Evolutionary conservation across 2,113 vertebrate genomes (phyloP).

Genomic region (Atlantisia rogersi): DNA sequence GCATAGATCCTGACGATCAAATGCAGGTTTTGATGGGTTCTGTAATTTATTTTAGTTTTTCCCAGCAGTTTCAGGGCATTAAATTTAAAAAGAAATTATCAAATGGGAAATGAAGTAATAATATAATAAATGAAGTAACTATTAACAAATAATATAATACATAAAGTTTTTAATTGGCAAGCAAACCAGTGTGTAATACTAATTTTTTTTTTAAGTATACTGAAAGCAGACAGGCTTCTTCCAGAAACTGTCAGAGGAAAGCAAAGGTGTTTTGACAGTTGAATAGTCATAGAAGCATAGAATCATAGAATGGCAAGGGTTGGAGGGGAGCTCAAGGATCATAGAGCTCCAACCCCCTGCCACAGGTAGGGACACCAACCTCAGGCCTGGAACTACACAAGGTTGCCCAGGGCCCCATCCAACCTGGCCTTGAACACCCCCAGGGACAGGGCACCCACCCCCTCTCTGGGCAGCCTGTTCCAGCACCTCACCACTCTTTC

Average conservation of each 20-base stretch:
- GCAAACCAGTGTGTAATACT: background rate
- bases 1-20: background rate
- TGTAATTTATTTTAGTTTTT: background rate
- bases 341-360: no score
- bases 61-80: background rate
- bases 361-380: no score
- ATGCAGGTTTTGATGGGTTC: background rate
- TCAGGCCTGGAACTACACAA: no score
- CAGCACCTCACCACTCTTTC: no score
- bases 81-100: background rate
- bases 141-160: background rate
- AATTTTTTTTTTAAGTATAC: background rate
- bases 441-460: no score
- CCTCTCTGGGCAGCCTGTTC: no score
- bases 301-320: no score
- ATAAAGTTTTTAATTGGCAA: background rate
- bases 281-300: background rate
- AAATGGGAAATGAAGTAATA: background rate
- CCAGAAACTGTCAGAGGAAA: background rate
- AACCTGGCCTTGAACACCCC: no score
- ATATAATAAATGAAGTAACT: background rate
- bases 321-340: no score
- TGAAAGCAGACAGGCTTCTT: background rate
- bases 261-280: background rate
- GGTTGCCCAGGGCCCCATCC: no score